phyloP scores from a whole-genome alignment of 2,797 vertebrate genomes.

The Catharus ustulatus region DNA sequence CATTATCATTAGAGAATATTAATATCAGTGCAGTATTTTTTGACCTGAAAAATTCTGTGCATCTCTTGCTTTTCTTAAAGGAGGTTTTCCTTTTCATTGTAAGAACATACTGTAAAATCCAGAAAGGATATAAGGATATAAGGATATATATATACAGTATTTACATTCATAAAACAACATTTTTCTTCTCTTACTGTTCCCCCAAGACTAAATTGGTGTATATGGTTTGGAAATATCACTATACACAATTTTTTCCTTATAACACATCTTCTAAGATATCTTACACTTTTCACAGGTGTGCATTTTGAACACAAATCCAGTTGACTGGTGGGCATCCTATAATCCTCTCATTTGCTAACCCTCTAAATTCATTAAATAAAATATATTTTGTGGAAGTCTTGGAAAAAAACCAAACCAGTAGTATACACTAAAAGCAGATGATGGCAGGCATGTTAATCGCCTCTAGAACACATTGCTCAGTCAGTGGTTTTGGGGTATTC shows the following conservation, averaged over 20 bases:
- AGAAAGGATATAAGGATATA: too few species aligned
- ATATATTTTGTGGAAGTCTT: not conserved
- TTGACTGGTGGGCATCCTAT: not conserved
- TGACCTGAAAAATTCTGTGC: not conserved
- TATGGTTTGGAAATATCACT: not conserved
- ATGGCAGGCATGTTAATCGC: not conserved
- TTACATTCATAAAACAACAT: not conserved
- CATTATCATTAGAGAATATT: not conserved
- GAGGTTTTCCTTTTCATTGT: not conserved
- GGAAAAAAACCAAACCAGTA: not conserved
- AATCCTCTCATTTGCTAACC: not conserved
- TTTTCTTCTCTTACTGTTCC: not conserved
- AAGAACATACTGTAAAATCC: not conserved
- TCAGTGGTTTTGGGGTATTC: not conserved
- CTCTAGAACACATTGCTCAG: not conserved
- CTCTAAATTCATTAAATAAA: not conserved
- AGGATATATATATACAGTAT: too few species aligned
- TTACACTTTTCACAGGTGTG: not conserved
- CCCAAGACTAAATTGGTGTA: not conserved
- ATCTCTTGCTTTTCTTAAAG: not conserved
- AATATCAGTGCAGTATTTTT: not conserved
- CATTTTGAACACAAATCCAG: not conserved
- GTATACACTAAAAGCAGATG: not conserved
- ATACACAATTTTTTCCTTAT: not conserved
- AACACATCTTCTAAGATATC: not conserved